Conservation (phyloP, 2,888 invertebrate genomes). For the Rotaria socialis region DNA sequence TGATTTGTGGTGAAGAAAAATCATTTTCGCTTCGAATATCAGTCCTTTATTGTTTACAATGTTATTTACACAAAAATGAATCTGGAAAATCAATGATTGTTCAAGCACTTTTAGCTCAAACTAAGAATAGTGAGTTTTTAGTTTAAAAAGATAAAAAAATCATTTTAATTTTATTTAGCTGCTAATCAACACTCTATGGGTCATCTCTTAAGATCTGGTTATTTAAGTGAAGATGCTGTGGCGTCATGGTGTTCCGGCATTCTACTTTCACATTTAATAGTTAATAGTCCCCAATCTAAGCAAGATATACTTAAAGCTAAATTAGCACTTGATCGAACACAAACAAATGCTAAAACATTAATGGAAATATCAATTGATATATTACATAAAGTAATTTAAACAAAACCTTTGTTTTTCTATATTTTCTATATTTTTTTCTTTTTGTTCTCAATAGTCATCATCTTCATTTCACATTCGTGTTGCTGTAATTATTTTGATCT, state of each 20-base stretch:
- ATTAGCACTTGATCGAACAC: conserved; percentile 69
- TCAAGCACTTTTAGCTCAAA: conserved; percentile 82
- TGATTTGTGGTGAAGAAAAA: conserved; percentile 88
- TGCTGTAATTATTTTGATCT: conserved; percentile 81
- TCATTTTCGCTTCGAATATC: conserved; percentile 82
- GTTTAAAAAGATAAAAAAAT: not conserved
- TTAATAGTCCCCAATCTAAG: conserved; percentile 72
- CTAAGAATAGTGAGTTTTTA: conserved; percentile 66
- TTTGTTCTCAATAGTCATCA: not conserved
- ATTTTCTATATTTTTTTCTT: not conserved
- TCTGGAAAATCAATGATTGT: conserved; percentile 79
- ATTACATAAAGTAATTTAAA: not conserved
- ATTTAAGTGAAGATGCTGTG: conserved; percentile 66
- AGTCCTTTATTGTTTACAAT: conserved; percentile 92
- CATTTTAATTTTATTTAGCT: not conserved
- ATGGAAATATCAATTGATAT: not conserved
- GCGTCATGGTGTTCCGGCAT: conserved; percentile 93
- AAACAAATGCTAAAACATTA: conserved; percentile 62
- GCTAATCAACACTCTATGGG: not conserved
- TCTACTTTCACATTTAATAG: conserved; percentile 79
- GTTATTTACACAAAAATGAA: conserved; percentile 86
- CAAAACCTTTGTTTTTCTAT: too few relatives aligned
- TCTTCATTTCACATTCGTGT: conserved; percentile 71
- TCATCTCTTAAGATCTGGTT: conserved; percentile 3
- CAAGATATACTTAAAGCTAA: conserved; percentile 85